Conservation (phyloP, 2,888 invertebrate species). For the Exephanes ischioxanthus region DNA sequence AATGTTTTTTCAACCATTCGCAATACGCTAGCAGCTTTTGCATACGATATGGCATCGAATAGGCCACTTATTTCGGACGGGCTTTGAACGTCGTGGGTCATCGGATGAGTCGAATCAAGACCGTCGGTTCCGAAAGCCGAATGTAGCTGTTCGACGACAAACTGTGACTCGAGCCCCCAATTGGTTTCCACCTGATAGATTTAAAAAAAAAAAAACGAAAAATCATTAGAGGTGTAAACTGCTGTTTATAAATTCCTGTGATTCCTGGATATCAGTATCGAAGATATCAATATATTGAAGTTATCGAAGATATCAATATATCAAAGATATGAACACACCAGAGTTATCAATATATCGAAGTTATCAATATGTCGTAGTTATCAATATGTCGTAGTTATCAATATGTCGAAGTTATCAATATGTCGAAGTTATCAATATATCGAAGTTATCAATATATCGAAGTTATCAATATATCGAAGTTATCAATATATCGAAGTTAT, state of each 20-base stretch:
- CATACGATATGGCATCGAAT: slow-evolving; percentile 90
- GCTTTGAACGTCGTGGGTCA: slow-evolving; percentile 86
- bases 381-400: too few species aligned
- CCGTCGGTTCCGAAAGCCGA: slow-evolving; percentile 88
- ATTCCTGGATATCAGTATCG: neutral
- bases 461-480: too few species aligned
- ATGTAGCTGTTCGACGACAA: slow-evolving; percentile 90
- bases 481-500: too few species aligned
- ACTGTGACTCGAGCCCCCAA: slow-evolving; percentile 90
- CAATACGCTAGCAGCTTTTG: slow-evolving; percentile 88
- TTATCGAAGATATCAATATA: too few species aligned
- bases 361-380: too few species aligned
- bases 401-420: too few species aligned
- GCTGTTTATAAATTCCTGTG: neutral
- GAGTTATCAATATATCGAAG: too few species aligned
- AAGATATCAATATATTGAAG: too few species aligned
- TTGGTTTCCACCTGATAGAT: slow-evolving; percentile 87
- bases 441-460: too few species aligned
- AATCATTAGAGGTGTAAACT: neutral
- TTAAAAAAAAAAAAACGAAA: neutral
- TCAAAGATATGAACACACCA: too few species aligned
- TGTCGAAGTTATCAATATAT: too few species aligned
- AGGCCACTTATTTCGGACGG: slow-evolving; percentile 87
- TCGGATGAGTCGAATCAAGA: slow-evolving; percentile 86
- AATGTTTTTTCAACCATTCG: slow-evolving; percentile 90